A percentile compares a stretch with the other conserved stretches of the same genome.
phyloP scores from a whole-genome alignment of 53 echinoderm and acorn worm genomes.

The Echinarachnius parma region DNA sequence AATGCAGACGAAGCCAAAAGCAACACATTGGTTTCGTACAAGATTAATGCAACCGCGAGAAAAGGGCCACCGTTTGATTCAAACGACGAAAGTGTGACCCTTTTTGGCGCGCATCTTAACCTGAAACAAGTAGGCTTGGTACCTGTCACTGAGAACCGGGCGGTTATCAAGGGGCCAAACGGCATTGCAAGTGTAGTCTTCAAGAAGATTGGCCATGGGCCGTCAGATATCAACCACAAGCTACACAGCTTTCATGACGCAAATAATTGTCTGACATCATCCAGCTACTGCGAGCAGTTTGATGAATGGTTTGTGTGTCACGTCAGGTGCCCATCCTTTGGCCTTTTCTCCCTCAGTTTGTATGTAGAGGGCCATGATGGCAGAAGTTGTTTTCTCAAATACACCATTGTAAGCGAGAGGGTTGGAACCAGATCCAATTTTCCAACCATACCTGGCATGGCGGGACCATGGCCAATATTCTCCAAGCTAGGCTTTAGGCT shows the following conservation, averaged over 20 bases:
- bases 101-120: slow-evolving; percentile 17
- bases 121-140: neutral
- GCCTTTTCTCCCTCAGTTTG: neutral
- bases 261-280: neutral
- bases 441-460: neutral
- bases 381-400: neutral
- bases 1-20: neutral
- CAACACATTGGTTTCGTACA: neutral
- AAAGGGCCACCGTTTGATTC: neutral
- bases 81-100: neutral
- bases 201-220: neutral
- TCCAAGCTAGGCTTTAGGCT: neutral
- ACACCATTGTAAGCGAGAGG: neutral
- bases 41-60: slow-evolving; percentile 12
- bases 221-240: neutral
- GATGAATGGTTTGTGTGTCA: slow-evolving; percentile 32
- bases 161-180: neutral
- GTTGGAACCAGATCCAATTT: neutral
- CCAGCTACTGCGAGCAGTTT: slow-evolving; percentile 6
- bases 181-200: slow-evolving; percentile 22
- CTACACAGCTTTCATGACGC: slow-evolving; percentile 4
- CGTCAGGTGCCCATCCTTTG: slow-evolving; percentile 14
- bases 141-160: slow-evolving; percentile 6
- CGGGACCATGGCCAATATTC: slow-evolving; percentile 6
- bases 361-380: slow-evolving; percentile 2